Base-by-base conservation (phyloP, 2,888 invertebrate genomes). In the Merodon equestris region DNA sequence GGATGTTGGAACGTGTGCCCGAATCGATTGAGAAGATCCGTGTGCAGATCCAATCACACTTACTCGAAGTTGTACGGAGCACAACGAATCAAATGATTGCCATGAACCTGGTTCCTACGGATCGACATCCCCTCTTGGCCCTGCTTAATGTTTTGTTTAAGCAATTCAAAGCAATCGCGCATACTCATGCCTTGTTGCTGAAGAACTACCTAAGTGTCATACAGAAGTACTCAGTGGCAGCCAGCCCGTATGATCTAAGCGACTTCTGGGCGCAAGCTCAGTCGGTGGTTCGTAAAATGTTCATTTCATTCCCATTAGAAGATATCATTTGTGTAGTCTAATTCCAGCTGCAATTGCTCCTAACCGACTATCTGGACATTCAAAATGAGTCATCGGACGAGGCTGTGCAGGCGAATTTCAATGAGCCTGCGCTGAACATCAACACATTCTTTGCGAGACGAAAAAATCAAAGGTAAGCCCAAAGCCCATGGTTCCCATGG, bases 241-340 rank as follows among this genome's bases (percentile, higher is more conserved):
- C 87, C 0, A 85, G 84, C 36, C 84, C 86, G 2, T 95, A 95
- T 86, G 92, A 92, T 84, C 91, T 94, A 86, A 91, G 93, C 42
- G 95, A 96, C 86, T 96, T 96, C 83, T 97, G 97, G 97, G 93
- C 93, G 45, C 94, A 96, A 84, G 95, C 96, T 40, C 97, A 97
- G 88, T 93, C 94, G 86, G 96, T 96, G 84, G 96, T 96, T 89
- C 90, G 93, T 90, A 51, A 0, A 18, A 48, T 42, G 38, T 57
- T 1, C n/a, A 27, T 34, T 18, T 13, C 17, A 27, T 53, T 9
- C 10, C 14, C 7, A 15, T 47, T 45, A 1, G n/a, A 9, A 13
- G 13, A 18, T 7, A 3, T 1, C 15, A 12, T 14, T n/a, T 36
- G n/a, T n/a, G n/a, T n/a, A n/a, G 82, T 73, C 81, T 68, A 7